phyloP scores from a whole-genome alignment of 2,888 invertebrate genomes.

The Eilema sororculum region DNA sequence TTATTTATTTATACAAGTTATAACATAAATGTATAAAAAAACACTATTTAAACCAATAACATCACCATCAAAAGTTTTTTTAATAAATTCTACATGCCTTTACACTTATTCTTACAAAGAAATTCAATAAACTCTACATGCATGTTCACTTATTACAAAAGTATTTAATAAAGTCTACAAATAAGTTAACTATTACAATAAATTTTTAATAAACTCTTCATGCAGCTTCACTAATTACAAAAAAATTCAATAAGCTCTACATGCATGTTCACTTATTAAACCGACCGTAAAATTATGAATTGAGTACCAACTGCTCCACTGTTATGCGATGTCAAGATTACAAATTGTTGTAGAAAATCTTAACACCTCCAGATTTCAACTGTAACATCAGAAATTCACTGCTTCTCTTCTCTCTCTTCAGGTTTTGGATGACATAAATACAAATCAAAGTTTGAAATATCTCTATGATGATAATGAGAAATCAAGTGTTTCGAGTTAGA shows the following conservation, averaged over 20 bases:
- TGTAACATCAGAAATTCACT: not conserved
- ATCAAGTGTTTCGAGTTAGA: not conserved
- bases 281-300: conserved; percentile 2
- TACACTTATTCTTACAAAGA: not conserved
- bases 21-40: not conserved
- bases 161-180: not conserved
- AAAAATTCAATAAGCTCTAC: not conserved
- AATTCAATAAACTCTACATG: not conserved
- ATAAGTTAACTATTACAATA: not conserved
- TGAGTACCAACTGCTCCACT: not conserved
- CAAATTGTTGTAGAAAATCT: not conserved
- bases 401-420: not conserved
- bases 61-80: not conserved
- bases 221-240: not conserved
- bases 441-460: not conserved
- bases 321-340: not conserved
- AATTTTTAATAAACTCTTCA: conserved; percentile 2
- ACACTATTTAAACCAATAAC: not conserved
- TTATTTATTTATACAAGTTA: not conserved
- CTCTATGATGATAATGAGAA: not conserved
- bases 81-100: not conserved
- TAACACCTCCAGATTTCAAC: not conserved
- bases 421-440: not conserved
- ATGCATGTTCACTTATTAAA: conserved; percentile 2
- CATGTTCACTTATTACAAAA: not conserved